Base-by-base conservation (phyloP, 2,888 invertebrate genomes). In the Harmothoe impar region DNA sequence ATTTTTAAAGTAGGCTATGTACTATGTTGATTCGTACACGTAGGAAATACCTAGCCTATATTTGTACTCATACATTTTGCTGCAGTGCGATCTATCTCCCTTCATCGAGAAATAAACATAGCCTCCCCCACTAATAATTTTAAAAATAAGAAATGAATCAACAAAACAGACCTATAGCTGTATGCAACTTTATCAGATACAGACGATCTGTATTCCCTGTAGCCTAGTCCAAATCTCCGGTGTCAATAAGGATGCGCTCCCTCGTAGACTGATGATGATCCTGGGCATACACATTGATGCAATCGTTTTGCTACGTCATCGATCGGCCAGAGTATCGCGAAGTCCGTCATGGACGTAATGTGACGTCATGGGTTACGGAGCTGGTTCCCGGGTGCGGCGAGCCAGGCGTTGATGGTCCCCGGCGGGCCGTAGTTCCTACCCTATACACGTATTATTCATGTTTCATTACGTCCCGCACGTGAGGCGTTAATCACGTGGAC, bases 251-350 rank as follows among this genome's bases (percentile, higher is more conserved):
- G 62, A n/a, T 20, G 62, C 20, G 62, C 62, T n/a, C 20, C 7
- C 62, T n/a, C 3, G 20, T 1, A 62, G 23, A 20, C n/a, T n/a
- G 62, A n/a, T n/a, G 12, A n/a, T 20, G 62, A n/a, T 3, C 62
- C 62, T n/a, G 62, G 20, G 62, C 20, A 15, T n/a, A 62, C n/a
- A 20, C 31, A n/a, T 72, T 72, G 72, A 72, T 29, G 72, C 72
- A 72, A 72, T 72, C 72, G 31, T 72, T 72, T 72, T 72, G 72
- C 72, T 25, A 72, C 15, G 72, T n/a, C 72, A 72, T 72, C 29
- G 72, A 72, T 29, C 72, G 1, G 43, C 43, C 43, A 43, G 43
- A 43, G 5, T 3, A 43, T 43, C 43, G 43, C 43, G 10, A 43
- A 43, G 3, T 43, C 62, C 62, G 62, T 62, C 62, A n/a, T 62